A percentile compares a stretch with the other conserved stretches of the same genome.
Evolutionary conservation across 2,113 vertebrate genomes (phyloP).

Genomic region (Rhodinocichla rosea): DNA sequence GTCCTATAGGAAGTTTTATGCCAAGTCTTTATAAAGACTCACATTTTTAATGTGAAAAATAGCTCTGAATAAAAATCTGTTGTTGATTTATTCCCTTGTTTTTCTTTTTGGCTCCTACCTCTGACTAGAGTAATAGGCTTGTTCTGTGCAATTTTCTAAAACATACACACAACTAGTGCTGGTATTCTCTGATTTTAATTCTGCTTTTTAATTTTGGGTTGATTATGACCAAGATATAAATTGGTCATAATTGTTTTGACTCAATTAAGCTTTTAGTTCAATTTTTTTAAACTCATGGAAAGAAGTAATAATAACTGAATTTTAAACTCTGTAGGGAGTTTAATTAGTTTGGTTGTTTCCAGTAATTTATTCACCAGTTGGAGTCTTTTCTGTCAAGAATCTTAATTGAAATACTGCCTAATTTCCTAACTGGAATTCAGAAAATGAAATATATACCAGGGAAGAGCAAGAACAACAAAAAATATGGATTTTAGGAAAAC

Average conservation of each 20-base stretch:
- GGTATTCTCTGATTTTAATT: background rate
- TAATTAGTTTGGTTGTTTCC: conserved; percentile 30
- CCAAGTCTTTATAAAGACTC: background rate
- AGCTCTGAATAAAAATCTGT: conserved; percentile 17
- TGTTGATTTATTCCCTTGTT: conserved; percentile 20
- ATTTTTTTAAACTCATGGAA: background rate
- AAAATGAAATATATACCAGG: background rate
- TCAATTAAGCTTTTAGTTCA: background rate
- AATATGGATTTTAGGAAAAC: background rate
- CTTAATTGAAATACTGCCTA: conserved; percentile 29
- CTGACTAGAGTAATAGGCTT: background rate
- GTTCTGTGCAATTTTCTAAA: background rate
- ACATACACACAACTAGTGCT: background rate
- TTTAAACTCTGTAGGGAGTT: background rate
- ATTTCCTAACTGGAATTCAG: conserved; percentile 45
- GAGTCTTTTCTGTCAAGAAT: conserved; percentile 19
- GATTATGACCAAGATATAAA: background rate
- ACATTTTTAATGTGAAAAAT: conserved; percentile 22
- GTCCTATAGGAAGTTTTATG: background rate
- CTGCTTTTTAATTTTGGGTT: background rate
- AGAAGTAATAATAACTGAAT: background rate
- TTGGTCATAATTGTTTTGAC: background rate
- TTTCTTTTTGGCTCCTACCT: background rate
- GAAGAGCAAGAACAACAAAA: background rate
- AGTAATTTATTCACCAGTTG: conserved; percentile 37